Evolutionary conservation across 2,888 invertebrate species (phyloP), one percentile per base, ranked within the genome.

Genomic region (Stenichneumon culpator): DNA sequence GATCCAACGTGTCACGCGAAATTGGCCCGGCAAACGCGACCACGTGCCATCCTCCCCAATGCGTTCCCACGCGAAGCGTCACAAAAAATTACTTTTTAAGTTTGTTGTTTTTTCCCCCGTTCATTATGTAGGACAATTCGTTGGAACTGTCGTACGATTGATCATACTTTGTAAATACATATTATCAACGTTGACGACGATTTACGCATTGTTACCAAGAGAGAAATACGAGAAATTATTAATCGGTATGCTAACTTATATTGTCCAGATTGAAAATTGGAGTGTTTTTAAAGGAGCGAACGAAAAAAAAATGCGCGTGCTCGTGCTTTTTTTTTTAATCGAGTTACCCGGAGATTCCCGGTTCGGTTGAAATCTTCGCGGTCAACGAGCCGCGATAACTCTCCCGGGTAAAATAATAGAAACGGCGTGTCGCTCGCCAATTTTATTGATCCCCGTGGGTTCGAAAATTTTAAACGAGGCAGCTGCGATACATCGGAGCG

Each of bases 131-230:
- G 63, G 52, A 54, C 36, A 65, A 47, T 28, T 73, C 67, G 63
- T 73, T 65, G 14, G 7, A 32, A 52, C 14, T 32, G 50, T 72
- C 73, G 32, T 73, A 65, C 60, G n/a, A 67, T 67, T 28, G 63
- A 67, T 65, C 77, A 77, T 67, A 75, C 67, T 77, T 39, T 77
- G 77, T 77, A 77, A 77, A 77, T 77, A 77, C 36, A 77, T 77
- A 67, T 67, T 77, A 54, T 52, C 67, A 65, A 54, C 67, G 77
- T 67, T 47, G 22, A 67, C 77, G 77, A 54, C 67, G 77, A 72
- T 54, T 72, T 70, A 79, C 50, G 70, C 68, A 74, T 57, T 68
- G 81, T 81, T 75, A 81, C 54, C 63, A 54, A 82, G 60, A 60
- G 75, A 69, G 70, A 79, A 14, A 82, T 72, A 67, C 65, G 73